Evolutionary conservation across 2,888 invertebrate genomes (phyloP).

Genomic region (Hydropsyche betteni): DNA sequence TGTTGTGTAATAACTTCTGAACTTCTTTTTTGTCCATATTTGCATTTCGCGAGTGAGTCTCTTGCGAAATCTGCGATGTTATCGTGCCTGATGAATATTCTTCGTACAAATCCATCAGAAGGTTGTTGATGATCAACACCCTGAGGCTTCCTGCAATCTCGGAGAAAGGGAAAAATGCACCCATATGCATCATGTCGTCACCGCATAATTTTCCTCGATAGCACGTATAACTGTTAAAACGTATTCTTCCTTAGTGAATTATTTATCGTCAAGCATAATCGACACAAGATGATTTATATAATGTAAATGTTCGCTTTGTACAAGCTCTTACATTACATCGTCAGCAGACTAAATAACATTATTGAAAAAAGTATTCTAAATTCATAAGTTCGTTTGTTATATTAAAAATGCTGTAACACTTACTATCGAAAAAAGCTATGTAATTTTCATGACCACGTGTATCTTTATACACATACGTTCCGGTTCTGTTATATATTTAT

Average conservation of each 20-base stretch:
- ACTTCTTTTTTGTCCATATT: background rate
- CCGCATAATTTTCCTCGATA: constrained; percentile 12
- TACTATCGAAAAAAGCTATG: background rate
- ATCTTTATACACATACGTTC: background rate
- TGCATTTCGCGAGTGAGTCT: constrained; percentile 6
- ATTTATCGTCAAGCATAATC: background rate
- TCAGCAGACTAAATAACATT: background rate
- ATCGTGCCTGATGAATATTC: constrained; percentile 46
- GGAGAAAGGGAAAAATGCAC: constrained; percentile 3
- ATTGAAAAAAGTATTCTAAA: background rate
- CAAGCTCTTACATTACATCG: background rate
- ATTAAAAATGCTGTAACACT: background rate
- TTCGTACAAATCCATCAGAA: constrained; percentile 42
- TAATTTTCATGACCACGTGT: constrained; percentile 26
- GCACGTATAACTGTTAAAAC: background rate
- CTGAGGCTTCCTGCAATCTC: constrained; percentile 15
- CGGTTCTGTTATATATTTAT: constrained; percentile 17
- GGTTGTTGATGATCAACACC: constrained; percentile 35
- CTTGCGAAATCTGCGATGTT: constrained; percentile 38
- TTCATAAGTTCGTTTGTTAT: background rate
- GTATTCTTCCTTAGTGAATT: no score
- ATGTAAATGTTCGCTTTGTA: background rate
- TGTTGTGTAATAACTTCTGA: background rate
- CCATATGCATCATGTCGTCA: constrained; percentile 18
- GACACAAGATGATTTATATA: background rate